Conservation (phyloP, 1,140 invertebrate genomes). For the Agraylea sexmaculata region DNA sequence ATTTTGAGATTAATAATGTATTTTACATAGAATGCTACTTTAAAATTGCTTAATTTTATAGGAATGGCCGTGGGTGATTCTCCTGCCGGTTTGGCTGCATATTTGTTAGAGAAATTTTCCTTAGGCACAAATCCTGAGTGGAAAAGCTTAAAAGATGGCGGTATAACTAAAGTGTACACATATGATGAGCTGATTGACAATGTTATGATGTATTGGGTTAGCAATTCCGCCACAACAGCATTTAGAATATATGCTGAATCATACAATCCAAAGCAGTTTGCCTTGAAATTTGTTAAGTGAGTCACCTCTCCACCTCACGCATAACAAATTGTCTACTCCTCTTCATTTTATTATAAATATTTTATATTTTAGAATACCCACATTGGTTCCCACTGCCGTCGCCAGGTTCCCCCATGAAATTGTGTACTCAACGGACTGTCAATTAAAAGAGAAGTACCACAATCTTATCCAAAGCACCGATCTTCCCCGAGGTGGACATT, state of each 20-base stretch:
- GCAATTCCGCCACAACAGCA: slow-evolving; percentile 64
- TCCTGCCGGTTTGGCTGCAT: slow-evolving; percentile 62
- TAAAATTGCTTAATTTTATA: slow-evolving; percentile 21
- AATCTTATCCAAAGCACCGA: slow-evolving; percentile 54
- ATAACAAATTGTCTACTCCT: too few relatives aligned
- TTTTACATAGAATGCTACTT: too few relatives aligned
- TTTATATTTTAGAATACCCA: slow-evolving; percentile 42
- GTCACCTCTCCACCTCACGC: too few relatives aligned
- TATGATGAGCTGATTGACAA: slow-evolving; percentile 75
- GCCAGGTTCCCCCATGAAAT: slow-evolving; percentile 55
- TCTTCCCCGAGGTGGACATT: slow-evolving; percentile 64
- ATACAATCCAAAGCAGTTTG: slow-evolving; percentile 29
- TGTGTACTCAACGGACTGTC: slow-evolving; percentile 41
- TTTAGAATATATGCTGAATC: slow-evolving; percentile 61
- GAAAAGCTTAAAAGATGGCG: slow-evolving; percentile 52
- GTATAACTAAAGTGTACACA: slow-evolving; percentile 47
- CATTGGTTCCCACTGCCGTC: slow-evolving; percentile 51
- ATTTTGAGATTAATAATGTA: too few relatives aligned
- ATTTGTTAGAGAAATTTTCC: slow-evolving; percentile 75
- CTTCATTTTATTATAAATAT: slow-evolving; percentile 8
- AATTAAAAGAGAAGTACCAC: slow-evolving; percentile 45
- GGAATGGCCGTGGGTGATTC: slow-evolving; percentile 47
- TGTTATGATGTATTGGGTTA: slow-evolving; percentile 79
- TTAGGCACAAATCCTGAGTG: slow-evolving; percentile 51
- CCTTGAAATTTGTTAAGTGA: slow-evolving; percentile 37